Base-by-base conservation (phyloP, 2,888 invertebrate genomes). In the Imbricaverruca yamaguchii region DNA sequence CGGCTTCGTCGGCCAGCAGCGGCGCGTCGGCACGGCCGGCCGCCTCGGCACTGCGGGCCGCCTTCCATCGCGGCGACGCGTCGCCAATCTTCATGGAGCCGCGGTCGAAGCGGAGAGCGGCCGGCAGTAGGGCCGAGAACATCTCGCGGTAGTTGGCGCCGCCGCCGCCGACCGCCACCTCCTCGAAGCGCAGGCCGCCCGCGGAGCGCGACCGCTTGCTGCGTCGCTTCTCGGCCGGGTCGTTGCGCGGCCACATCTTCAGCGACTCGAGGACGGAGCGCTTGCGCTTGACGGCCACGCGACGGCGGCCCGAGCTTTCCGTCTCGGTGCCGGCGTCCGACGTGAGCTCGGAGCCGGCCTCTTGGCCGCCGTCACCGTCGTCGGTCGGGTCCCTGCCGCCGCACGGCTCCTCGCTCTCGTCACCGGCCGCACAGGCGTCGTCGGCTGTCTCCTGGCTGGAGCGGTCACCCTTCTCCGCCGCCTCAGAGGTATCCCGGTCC, bases 171-270 rank as follows among this genome's bases (percentile, higher is more conserved):
- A n/a, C 18, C 11, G 23, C n/a, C 23, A 57, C 23, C 57, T 78
- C 78, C 56, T 78, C 78, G 78, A 7, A 78, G 56, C 57, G 56
- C 56, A 78, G 57, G 55, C 56, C 78, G 56, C 56, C 56, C 23
- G 78, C 23, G n/a, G 23, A 57, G 56, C 78, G 78, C 56, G 56
- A 23, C 10, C 78, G 78, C 78, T 78, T 78, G 23, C 78, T 78
- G 56, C 78, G 78, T 13, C 78, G 78, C 56, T 78, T 78, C 56
- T 78, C 78, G 23, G 78, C 78, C n/a, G 78, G 78, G 18, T 78
- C 78, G 23, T 78, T 78, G 57, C 78, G 78, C 21, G 78, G 78
- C 78, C 78, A 78, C 78, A 78, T 78, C 57, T 78, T 78, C 3
- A 78, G 57, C 9, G 57, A n/a, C 15, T 78, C 78, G 15, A 78